These are phyloP conservation scores for Sphecodes monilicornis DNA, from an alignment of 2,888 invertebrate genomes.

Conservation along the genomic window DNA sequence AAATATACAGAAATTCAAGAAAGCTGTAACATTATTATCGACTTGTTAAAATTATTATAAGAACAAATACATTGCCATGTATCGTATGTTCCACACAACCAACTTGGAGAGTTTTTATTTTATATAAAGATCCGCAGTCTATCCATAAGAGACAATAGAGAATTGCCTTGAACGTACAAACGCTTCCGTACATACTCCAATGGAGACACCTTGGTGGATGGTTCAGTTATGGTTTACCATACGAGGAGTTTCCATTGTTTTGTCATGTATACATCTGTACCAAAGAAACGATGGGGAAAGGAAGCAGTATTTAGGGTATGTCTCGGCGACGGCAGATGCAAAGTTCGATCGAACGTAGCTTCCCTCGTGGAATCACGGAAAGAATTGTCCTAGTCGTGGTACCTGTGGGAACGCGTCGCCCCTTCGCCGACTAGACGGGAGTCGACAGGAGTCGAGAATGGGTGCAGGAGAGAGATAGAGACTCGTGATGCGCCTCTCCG, in stretches of 20 bases:
- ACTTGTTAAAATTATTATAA: too few species aligned
- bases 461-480: background rate
- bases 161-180: too few species aligned
- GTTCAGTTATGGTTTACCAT: background rate
- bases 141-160: background rate
- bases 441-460: slow-evolving; percentile 18
- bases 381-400: slow-evolving; percentile 3
- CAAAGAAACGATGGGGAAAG: background rate
- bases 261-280: background rate
- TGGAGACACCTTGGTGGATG: background rate
- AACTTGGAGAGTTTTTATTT: too few species aligned
- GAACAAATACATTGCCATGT: too few species aligned
- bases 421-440: slow-evolving; percentile 17
- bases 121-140: too few species aligned
- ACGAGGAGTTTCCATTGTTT: background rate
- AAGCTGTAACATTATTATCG: too few species aligned
- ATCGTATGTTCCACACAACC: too few species aligned
- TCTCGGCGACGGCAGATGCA: slow-evolving; percentile 24
- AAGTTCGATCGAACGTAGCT: background rate
- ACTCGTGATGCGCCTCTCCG: background rate
- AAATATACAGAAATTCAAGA: too few species aligned
- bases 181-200: background rate
- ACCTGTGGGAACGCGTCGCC: slow-evolving; percentile 70
- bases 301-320: background rate
- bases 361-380: slow-evolving; percentile 22